Conservation (phyloP, 2,888 invertebrate genomes). For the Athalia cordata region DNA sequence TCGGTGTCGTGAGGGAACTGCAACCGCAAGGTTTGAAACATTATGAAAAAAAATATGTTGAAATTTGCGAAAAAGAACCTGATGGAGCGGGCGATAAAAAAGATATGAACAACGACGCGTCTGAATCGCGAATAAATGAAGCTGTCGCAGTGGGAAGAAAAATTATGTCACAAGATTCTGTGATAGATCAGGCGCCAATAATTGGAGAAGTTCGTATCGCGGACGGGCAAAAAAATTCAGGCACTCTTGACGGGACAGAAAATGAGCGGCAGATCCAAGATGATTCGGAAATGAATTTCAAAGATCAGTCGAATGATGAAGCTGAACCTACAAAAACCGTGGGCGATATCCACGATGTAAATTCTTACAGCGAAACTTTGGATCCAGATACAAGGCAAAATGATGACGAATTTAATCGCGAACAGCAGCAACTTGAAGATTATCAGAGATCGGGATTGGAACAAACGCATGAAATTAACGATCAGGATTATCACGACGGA, state of each 20-base stretch:
- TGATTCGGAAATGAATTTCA: background rate
- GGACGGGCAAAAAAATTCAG: no score
- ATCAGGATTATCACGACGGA: background rate
- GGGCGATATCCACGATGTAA: background rate
- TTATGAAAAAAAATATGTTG: slow-evolving; percentile 36
- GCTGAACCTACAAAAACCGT: slow-evolving; percentile 13
- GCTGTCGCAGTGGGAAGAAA: no score
- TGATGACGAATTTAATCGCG: slow-evolving; percentile 12
- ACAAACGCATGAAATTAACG: background rate
- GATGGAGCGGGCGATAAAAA: slow-evolving; percentile 3
- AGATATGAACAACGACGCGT: background rate
- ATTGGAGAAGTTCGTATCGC: no score
- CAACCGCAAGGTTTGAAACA: slow-evolving; percentile 23
- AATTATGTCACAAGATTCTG: no score
- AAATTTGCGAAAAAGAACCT: slow-evolving; percentile 1
- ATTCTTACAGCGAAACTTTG: background rate
- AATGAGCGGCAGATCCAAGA: no score
- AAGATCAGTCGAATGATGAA: background rate
- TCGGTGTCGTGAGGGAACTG: slow-evolving; percentile 20
- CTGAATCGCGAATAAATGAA: no score
- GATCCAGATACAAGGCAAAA: background rate
- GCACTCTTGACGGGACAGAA: no score
- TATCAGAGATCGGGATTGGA: no score
- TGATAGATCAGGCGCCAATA: no score
- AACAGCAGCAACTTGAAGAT: background rate